Evolutionary conservation across 2,797 vertebrate species (phyloP), one percentile per base, ranked within the genome.

Genomic region (Botia kubotai): DNA sequence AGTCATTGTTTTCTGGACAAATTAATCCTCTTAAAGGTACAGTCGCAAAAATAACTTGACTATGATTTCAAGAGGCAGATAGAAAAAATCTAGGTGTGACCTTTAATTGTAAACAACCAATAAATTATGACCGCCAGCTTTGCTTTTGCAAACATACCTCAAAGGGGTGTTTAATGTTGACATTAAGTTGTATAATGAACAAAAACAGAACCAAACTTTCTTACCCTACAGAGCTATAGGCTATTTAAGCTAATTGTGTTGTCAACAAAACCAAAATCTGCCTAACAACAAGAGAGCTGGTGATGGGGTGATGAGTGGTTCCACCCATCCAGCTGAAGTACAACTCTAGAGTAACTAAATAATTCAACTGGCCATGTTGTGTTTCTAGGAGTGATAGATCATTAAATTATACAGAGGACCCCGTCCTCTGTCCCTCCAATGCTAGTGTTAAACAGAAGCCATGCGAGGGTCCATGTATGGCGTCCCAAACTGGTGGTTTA

Each of bases 331-430:
- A 53, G 0, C 12, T 6, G 63, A 72, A 80, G 23, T 17, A 80
- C 55, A 82, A 46, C 29, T 6, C 57, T 17, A 29, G 46, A 63
- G 52, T 69, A 50, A 66, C 72, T 93, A 86, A 94, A 94, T 93
- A 91, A 93, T 94, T 93, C 76, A 94, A 68, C 60, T 11, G 50
- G 87, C 79, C 85, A 63, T 92, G 91, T 91, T 92, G 89, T 88
- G 91, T 89, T 87, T 91, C 87, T 80, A 33, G 6, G 76, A 65
- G 87, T 79, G 77, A 82, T 81, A 88, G 80, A 82, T 92, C 92
- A 93, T 93, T 82, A 94, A 93, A 93, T 88, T 89, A 89, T 92
- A 92, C n/a, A n/a, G n/a, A 93, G 82, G 85, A 91, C 82, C 70
- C 29, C 78, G 26, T 68, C 65, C 12, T 19, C 78, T 26, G 23